Percentiles rank a stretch among this genome's conserved stretches.
phyloP scores from a whole-genome alignment of 2,113 vertebrate species.

The Clarias batrachus region DNA sequence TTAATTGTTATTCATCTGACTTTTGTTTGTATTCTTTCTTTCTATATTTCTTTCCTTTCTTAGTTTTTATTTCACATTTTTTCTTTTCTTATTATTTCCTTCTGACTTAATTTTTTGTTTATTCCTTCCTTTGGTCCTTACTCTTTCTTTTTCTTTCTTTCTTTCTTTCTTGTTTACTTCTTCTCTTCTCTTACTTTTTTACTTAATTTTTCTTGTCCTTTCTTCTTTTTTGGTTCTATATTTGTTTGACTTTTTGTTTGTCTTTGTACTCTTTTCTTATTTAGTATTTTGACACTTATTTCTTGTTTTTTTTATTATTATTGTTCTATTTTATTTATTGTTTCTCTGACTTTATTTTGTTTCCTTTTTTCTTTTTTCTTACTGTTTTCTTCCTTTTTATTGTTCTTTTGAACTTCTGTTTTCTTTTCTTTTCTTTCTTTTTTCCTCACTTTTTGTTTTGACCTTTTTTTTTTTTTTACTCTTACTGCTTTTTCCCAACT shows the following conservation, averaged over 20 bases:
- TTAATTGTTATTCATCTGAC: no score
- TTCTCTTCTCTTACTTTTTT: not conserved
- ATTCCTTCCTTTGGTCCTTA: not conserved
- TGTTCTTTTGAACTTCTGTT: not conserved
- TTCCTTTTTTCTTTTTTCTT: not conserved
- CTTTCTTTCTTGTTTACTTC: no score
- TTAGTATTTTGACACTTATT: no score
- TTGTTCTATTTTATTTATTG: no score
- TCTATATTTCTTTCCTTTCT: not conserved
- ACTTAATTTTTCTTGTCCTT: not conserved
- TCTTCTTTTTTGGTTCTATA: no score
- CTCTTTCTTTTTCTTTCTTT: no score
- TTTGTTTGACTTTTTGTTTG: not conserved
- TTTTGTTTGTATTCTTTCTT: not conserved
- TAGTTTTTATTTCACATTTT: no score
- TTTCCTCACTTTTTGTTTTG: no score
- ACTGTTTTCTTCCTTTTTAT: not conserved
- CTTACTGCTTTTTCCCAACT: not conserved
- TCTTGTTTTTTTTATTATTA: no score
- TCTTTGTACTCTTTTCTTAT: not conserved
- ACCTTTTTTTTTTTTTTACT: not conserved
- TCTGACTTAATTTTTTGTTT: not conserved
- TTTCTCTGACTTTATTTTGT: no score
- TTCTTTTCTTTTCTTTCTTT: not conserved
- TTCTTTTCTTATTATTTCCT: no score